Base-by-base conservation (phyloP, 2,797 vertebrate genomes). In the Knipowitschia caucasica region DNA sequence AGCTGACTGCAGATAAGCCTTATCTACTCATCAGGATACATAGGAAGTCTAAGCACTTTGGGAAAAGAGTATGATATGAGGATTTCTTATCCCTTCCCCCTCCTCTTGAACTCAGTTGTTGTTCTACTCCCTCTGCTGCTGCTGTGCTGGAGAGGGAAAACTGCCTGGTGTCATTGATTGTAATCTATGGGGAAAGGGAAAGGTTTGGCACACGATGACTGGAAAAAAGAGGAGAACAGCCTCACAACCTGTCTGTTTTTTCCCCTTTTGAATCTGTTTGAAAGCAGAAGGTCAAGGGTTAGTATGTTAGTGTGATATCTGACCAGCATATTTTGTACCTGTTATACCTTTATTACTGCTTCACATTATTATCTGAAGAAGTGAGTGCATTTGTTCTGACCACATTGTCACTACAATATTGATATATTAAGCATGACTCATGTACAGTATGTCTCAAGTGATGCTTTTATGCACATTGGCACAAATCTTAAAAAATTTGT, bases 1-100 rank as follows among this genome's bases (percentile, higher is more conserved):
- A 57, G 69, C 59, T 73, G 71, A 80, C 73, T 71, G 39, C 47
- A 60, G 71, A 71, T 78, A 63, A 77, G 71, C 35, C 55, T 26
- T 47, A 73, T 80, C 60, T 70, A 62, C 75, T 82, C 58, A 80
- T 73, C 75, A 67, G 51, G 38, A 44, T 38, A 52, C 36, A 59
- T 71, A 64, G 69, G 61, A 65, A 64, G 65, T 56, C 53, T 10
- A 23, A 15, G 9, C 26, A 59, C 65, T 69, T 71, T 73, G 55
- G 69, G 58, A 53, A 50, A 57, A 71, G 67, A 47, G 77, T 80
- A 71, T 75, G 81, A 80, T 79, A 78, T 74, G 64, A 62, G 53
- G 51, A 25, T 59, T 64, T 71, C 26, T 68, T 39, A 59, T 67
- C 53, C 62, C 65, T 20, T 17, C 53, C 61, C 47, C 44, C 25